Evolutionary conservation across 1,140 invertebrate species (phyloP).

Genomic region (Ylistrum balloti): DNA sequence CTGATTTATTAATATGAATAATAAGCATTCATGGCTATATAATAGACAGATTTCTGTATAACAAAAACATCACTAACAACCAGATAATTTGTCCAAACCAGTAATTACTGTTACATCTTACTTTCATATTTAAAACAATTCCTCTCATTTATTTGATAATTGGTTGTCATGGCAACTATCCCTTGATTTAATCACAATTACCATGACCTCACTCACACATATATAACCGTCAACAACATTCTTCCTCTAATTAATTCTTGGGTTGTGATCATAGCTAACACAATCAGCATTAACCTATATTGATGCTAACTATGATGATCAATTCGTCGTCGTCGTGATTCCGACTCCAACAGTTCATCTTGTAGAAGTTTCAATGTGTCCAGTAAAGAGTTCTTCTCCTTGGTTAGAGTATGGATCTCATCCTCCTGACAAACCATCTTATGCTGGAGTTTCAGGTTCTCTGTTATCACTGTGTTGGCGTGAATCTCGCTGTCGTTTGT

Average conservation of each 20-base stretch:
- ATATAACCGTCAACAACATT: background rate
- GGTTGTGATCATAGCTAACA: background rate
- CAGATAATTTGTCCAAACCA: background rate
- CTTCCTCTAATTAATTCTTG: background rate
- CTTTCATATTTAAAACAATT: background rate
- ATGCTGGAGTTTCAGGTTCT: conserved; percentile 69
- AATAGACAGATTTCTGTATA: background rate
- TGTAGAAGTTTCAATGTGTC: conserved; percentile 76
- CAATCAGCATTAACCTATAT: background rate
- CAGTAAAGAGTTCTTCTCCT: conserved; percentile 76
- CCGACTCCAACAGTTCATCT: conserved; percentile 75
- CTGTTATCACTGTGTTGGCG: conserved; percentile 45
- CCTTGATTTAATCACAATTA: background rate
- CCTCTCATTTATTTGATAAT: background rate
- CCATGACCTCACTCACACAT: background rate
- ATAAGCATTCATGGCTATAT: too few species aligned
- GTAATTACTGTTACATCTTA: background rate
- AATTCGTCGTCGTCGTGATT: conserved; percentile 54
- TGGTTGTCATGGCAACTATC: background rate
- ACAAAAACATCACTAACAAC: background rate
- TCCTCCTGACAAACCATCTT: conserved; percentile 67
- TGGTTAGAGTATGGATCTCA: conserved; percentile 62
- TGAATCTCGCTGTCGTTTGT: conserved; percentile 18
- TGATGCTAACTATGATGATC: background rate
- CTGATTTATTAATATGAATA: too few species aligned